Percentiles rank a stretch among this genome's conserved stretches.
phyloP scores from a whole-genome alignment of 1,140 invertebrate species.

The Pseudomyrmex dendroicus region DNA sequence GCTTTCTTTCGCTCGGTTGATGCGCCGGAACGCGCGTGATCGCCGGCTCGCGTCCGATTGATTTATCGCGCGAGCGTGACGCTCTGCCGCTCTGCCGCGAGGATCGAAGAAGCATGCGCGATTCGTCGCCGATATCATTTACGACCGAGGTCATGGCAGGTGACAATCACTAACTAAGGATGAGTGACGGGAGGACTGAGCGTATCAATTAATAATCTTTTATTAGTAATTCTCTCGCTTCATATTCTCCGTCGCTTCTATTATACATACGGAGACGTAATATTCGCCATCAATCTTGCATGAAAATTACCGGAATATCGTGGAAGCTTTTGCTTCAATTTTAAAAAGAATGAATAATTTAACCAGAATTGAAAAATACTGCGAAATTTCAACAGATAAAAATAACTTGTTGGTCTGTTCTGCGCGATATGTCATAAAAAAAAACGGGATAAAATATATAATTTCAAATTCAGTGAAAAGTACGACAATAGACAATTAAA shows the following conservation, averaged over 20 bases:
- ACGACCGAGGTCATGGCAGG: not conserved
- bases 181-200: not conserved
- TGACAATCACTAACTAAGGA: not conserved
- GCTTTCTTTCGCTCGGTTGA: conserved; percentile 39
- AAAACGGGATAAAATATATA: not conserved
- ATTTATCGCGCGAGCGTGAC: conserved; percentile 57
- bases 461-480: not conserved
- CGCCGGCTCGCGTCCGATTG: conserved; percentile 29
- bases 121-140: conserved; percentile 33
- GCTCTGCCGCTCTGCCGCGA: not conserved
- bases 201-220: conserved; percentile 4
- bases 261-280: conserved; percentile 8
- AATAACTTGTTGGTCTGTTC: no score
- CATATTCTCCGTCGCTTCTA: not conserved
- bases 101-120: conserved; percentile 8
- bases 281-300: not conserved
- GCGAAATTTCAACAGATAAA: not conserved
- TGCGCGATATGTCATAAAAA: not conserved
- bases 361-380: not conserved
- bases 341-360: conserved; percentile 17
- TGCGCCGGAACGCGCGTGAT: conserved; percentile 19
- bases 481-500: not conserved
- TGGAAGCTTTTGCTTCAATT: not conserved
- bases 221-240: conserved; percentile 27
- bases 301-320: not conserved